Conservation (phyloP, 2,888 invertebrate genomes). For the Magallana nippona region DNA sequence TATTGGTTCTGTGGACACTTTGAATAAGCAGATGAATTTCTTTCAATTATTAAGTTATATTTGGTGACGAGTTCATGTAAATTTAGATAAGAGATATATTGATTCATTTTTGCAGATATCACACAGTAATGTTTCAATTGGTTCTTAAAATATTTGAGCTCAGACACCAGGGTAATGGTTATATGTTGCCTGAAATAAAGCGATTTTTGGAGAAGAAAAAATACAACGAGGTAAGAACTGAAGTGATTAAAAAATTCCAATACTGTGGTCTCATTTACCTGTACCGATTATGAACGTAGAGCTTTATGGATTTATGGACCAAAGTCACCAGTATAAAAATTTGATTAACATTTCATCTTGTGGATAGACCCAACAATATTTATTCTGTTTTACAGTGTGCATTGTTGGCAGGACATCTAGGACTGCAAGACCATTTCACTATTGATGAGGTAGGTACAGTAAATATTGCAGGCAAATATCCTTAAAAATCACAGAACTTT, state of each 20-base stretch:
- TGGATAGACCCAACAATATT: background rate
- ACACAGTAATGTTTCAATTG: constrained; percentile 67
- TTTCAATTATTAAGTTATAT: too few species aligned
- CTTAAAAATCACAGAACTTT: background rate
- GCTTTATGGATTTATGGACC: too few species aligned
- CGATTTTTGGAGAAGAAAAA: constrained; percentile 60
- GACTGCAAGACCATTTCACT: constrained; percentile 70
- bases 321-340: too few species aligned
- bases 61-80: too few species aligned
- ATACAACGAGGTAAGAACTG: constrained; percentile 67
- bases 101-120: constrained; percentile 41
- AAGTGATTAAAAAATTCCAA: too few species aligned
- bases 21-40: too few species aligned
- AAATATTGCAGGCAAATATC: too few species aligned
- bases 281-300: too few species aligned
- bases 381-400: constrained; percentile 62
- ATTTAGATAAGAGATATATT: too few species aligned
- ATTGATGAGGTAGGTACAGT: constrained; percentile 2
- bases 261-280: too few species aligned
- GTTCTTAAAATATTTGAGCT: constrained; percentile 66
- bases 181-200: constrained; percentile 64
- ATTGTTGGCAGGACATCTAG: constrained; percentile 64
- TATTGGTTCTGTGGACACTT: too few species aligned
- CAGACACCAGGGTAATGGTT: constrained; percentile 65
- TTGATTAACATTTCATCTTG: too few species aligned